Evolutionary conservation across 2,888 invertebrate genomes (phyloP), one percentile per base, ranked within the genome.

Genomic region (Pyralis farinalis): DNA sequence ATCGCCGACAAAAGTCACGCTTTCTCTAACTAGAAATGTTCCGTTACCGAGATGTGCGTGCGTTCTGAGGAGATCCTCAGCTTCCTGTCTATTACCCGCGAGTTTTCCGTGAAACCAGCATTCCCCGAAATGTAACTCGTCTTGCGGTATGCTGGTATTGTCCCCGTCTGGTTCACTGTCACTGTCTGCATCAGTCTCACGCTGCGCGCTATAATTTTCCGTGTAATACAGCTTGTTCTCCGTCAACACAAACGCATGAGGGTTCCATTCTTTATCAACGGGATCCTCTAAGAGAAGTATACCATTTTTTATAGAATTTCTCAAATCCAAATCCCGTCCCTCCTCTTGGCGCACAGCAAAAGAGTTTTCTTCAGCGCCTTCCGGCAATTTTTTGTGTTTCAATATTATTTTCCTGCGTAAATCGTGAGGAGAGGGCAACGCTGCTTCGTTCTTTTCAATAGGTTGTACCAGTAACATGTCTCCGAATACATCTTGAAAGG

Each of bases 1-100:
- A 76, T 98, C 98, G 0, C 98, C 98, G 0, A 98, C 96, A 80
- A 98, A 98, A 0, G 98, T 98, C 16, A 97, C 97, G 70, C 98
- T 97, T 57, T 97, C 96, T 21, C 98, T 90, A 0, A 98, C 98
- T 20, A 98, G 90, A 73, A 98, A 98, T 0, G 97, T 97, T 0
- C 97, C 98, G 70, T 97, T 97, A 0, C 97, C 97, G 2, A 97
- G 88, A 69, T 95, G 91, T 0, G 96, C 91, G 69, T 97, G 96
- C 4, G 92, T 91, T 40, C 92, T 90, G 7, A 98, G 77, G 22
- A 96, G 90, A 73, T 93, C 91, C 68, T 96, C 96, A 0, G 96
- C 95, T 63, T 97, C 96, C 46, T 92, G 92, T 3, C 96, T 80
- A 11, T 96, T 96, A 12, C 94, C 95, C 9, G 94, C 92, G 27